These are phyloP conservation scores for Drosophila stalkeri DNA, from an alignment of 2,888 invertebrate genomes.

Conservation along the genomic window DNA sequence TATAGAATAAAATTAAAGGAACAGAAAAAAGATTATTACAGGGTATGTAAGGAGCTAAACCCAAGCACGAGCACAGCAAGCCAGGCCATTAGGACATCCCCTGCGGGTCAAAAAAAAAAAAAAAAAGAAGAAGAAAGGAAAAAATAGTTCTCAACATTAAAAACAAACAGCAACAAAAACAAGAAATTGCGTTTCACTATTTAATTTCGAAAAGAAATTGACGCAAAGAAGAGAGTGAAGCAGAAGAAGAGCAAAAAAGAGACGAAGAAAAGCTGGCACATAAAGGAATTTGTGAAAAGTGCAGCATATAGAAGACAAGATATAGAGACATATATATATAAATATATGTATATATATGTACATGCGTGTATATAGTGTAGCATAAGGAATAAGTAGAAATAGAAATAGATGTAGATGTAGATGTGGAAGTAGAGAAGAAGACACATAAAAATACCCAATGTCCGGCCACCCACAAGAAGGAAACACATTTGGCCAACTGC, in stretches of 20 bases:
- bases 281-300: slow-evolving; percentile 42
- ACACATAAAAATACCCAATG: slow-evolving; percentile 48
- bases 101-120: slow-evolving; percentile 1
- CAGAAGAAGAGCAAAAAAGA: slow-evolving; percentile 13
- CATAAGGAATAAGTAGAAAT: slow-evolving; percentile 9
- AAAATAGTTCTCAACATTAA: slow-evolving; percentile 5
- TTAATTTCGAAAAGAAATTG: slow-evolving; percentile 26
- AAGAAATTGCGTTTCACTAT: slow-evolving; percentile 34
- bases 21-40: neutral
- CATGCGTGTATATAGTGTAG: slow-evolving; percentile 7
- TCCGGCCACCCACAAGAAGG: slow-evolving; percentile 57
- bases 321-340: slow-evolving; percentile 10
- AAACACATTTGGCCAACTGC: slow-evolving; percentile 52
- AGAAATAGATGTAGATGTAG: neutral
- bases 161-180: slow-evolving; percentile 33
- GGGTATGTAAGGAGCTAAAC: slow-evolving; percentile 11
- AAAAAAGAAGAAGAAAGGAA: neutral
- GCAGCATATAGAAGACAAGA: slow-evolving; percentile 26
- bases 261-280: slow-evolving; percentile 48
- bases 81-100: slow-evolving; percentile 12
- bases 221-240: slow-evolving; percentile 24
- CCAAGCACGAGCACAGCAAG: neutral
- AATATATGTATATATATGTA: slow-evolving; percentile 3
- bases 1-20: no score
- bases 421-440: slow-evolving; percentile 5